These are phyloP conservation scores for Enteromius anoplus DNA, from an alignment of 2,797 vertebrate genomes.

Conservation along the genomic window DNA sequence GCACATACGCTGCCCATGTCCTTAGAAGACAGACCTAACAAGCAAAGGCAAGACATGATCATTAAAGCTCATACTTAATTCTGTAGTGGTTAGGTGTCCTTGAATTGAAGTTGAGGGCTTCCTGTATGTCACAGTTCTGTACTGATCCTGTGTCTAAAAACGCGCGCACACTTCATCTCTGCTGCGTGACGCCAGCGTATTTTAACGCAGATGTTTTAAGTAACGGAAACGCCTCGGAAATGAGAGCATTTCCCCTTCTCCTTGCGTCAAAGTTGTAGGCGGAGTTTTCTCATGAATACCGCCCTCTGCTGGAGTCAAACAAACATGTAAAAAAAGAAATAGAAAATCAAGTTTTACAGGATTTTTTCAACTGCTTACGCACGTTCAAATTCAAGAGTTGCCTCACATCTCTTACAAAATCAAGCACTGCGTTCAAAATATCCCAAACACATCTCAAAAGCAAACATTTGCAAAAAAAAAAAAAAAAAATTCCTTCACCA, in stretches of 20 bases:
- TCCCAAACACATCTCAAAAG: no score
- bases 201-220: constrained; percentile 4
- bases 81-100: neutral
- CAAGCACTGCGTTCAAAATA: no score
- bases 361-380: no score
- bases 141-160: neutral
- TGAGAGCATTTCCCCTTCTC: neutral
- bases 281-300: neutral
- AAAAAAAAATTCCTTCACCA: no score
- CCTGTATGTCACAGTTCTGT: neutral
- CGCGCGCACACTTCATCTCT: neutral
- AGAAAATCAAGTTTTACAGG: neutral
- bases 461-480: no score
- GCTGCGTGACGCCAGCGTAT: neutral
- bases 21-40: neutral
- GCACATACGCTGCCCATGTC: neutral
- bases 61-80: neutral
- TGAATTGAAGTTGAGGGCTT: neutral
- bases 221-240: constrained; percentile 23
- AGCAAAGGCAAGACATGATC: neutral
- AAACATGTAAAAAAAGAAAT: neutral
- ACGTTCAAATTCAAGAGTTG: no score
- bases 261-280: neutral
- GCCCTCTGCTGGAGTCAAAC: neutral
- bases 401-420: no score